Percentiles rank a stretch among this genome's conserved stretches.
Conservation (phyloP, 2,888 invertebrate genomes). For the Argyresthia goedartella region DNA sequence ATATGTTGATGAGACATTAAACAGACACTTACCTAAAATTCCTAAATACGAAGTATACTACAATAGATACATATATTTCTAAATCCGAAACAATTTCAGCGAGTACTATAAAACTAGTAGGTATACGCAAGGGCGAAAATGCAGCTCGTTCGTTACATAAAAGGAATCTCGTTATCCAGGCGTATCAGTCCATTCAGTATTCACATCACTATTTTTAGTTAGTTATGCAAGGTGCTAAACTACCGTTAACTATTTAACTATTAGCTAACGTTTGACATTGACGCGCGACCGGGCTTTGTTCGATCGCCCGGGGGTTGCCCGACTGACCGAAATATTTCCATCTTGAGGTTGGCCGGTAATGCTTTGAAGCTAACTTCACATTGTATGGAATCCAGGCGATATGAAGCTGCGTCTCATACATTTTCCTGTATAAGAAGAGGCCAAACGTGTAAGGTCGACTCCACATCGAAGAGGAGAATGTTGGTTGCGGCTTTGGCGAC, state of each 20-base stretch:
- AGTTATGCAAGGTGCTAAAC: conserved; percentile 14
- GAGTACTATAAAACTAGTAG: not conserved
- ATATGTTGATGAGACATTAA: no score
- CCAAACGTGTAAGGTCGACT: no score
- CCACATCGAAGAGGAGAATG: no score
- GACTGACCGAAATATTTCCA: conserved; percentile 15
- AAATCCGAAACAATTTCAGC: not conserved
- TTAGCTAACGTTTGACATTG: conserved; percentile 24
- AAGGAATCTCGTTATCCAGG: not conserved
- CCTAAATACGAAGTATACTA: not conserved
- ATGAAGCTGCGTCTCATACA: not conserved
- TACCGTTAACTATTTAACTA: conserved; percentile 16
- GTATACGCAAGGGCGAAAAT: not conserved
- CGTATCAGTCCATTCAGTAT: conserved; percentile 14
- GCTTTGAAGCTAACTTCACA: not conserved
- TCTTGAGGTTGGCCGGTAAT: not conserved
- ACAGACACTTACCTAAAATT: no score
- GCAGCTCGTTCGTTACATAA: conserved; percentile 2
- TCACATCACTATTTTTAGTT: conserved; percentile 40
- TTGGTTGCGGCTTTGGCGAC: no score
- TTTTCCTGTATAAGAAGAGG: no score
- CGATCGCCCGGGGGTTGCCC: conserved; percentile 15
- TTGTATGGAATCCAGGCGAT: not conserved
- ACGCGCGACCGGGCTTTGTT: conserved; percentile 19
- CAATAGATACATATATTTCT: conserved; percentile 1